These are phyloP conservation scores for Catamblyrhynchus diadema DNA, from an alignment of 2,797 vertebrate species.

Conservation along the genomic window DNA sequence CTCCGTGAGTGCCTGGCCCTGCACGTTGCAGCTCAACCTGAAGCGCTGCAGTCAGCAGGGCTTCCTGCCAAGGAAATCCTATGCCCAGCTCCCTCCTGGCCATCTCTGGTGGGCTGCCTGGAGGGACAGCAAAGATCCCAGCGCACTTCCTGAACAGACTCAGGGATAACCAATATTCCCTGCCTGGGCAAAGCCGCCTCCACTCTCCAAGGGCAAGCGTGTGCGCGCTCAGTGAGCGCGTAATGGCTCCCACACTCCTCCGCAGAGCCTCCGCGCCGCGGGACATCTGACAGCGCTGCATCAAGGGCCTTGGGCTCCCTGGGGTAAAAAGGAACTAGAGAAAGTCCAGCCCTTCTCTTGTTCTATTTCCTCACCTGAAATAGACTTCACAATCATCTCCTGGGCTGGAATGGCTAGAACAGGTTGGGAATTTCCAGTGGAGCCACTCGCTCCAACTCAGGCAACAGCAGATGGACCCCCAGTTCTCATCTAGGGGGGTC, in stretches of 20 bases:
- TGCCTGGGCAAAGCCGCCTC: neutral
- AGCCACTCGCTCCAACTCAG: neutral
- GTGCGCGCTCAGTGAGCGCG: neutral
- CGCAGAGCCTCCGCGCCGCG: neutral
- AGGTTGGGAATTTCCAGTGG: neutral
- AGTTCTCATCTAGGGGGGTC: neutral
- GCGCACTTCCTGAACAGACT: neutral
- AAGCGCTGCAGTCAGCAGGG: neutral
- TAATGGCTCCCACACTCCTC: conserved; percentile 29
- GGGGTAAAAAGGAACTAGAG: conserved; percentile 4
- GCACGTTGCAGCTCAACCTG: neutral
- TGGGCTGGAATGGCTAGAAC: neutral
- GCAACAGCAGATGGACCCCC: accelerated
- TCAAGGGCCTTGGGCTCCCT: conserved; percentile 51
- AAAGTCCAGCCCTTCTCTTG: conserved; percentile 1
- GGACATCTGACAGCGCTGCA: conserved; percentile 42
- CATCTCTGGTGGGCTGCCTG: conserved; percentile 24
- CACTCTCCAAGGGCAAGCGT: neutral
- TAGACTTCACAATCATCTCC: neutral
- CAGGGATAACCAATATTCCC: conserved; percentile 13
- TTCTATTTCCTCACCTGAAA: conserved; percentile 23
- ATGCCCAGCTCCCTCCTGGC: neutral
- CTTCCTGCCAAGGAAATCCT: conserved; percentile 42
- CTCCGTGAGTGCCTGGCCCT: neutral
- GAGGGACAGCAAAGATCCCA: conserved; percentile 12